Conservation (phyloP, 2,113 vertebrate species). For the Megalops atlanticus region DNA sequence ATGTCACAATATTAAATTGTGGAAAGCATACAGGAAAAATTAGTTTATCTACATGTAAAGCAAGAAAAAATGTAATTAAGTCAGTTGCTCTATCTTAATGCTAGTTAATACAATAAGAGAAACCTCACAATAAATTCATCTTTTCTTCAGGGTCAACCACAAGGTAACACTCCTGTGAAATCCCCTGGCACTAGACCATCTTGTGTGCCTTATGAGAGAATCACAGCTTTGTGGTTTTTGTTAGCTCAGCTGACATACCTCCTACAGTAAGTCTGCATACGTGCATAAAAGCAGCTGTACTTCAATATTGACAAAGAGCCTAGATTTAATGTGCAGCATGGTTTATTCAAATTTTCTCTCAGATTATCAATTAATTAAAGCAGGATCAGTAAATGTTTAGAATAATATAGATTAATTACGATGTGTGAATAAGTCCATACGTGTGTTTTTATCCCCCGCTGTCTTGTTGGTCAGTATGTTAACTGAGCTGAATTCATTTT, state of each 20-base stretch:
- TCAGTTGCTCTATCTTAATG: too few relatives aligned
- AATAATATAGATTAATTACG: not conserved
- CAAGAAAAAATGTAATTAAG: too few relatives aligned
- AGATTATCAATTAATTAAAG: not conserved
- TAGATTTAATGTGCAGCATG: not conserved
- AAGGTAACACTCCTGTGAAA: too few relatives aligned
- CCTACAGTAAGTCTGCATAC: not conserved
- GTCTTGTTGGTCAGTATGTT: not conserved
- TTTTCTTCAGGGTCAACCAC: too few relatives aligned
- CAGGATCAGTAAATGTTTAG: not conserved
- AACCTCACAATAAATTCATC: too few relatives aligned
- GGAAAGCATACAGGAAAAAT: too few relatives aligned
- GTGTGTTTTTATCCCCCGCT: not conserved
- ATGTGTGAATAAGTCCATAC: not conserved
- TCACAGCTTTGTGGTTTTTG: not conserved
- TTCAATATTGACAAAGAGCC: not conserved
- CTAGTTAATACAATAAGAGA: too few relatives aligned
- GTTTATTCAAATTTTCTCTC: not conserved
- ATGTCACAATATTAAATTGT: too few relatives aligned
- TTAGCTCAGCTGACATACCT: not conserved
- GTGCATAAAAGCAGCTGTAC: not conserved
- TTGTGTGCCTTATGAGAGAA: not conserved
- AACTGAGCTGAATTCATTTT: not conserved
- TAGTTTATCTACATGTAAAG: too few relatives aligned
- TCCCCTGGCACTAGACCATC: not conserved